Percentiles rank a stretch among this genome's conserved stretches.
Conservation (phyloP, 2,888 invertebrate species). For the Drosophila mercatorum region DNA sequence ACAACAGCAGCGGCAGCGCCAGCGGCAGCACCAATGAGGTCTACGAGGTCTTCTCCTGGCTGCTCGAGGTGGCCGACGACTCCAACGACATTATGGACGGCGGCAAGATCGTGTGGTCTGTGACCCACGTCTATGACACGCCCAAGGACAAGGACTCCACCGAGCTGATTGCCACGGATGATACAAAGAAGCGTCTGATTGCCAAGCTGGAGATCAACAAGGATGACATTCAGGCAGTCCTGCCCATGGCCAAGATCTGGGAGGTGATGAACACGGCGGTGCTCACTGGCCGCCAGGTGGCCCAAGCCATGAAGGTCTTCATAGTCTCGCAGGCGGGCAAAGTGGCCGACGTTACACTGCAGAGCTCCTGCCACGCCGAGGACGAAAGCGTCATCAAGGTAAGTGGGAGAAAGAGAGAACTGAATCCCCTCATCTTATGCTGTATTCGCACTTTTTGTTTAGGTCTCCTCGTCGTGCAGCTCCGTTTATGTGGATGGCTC, state of each 20-base stretch:
- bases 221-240: constrained; percentile 96
- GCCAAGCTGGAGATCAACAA: constrained; percentile 95
- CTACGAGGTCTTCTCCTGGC: constrained; percentile 95
- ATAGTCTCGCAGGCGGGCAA: constrained; percentile 97
- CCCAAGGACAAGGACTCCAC: constrained; percentile 83
- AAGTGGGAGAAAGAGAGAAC: constrained; percentile 42
- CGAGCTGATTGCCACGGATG: constrained; percentile 80
- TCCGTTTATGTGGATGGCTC: constrained; percentile 98
- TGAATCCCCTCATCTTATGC: not conserved
- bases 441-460: not conserved
- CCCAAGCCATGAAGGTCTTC: constrained; percentile 97
- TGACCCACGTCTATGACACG: constrained; percentile 89
- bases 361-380: constrained; percentile 97
- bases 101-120: constrained; percentile 94
- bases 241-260: constrained; percentile 98
- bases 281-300: constrained; percentile 96
- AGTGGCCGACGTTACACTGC: constrained; percentile 96
- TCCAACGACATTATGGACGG: constrained; percentile 91
- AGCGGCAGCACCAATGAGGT: constrained; percentile 82
- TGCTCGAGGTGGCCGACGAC: constrained; percentile 94
- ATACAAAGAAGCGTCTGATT: constrained; percentile 88
- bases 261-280: constrained; percentile 98
- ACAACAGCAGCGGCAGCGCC: constrained; percentile 24
- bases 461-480: constrained; percentile 98
- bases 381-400: constrained; percentile 98